A percentile compares a stretch with the other conserved stretches of the same genome.
Evolutionary conservation across 2,113 vertebrate genomes (phyloP).

Genomic region (Willisornis vidua): DNA sequence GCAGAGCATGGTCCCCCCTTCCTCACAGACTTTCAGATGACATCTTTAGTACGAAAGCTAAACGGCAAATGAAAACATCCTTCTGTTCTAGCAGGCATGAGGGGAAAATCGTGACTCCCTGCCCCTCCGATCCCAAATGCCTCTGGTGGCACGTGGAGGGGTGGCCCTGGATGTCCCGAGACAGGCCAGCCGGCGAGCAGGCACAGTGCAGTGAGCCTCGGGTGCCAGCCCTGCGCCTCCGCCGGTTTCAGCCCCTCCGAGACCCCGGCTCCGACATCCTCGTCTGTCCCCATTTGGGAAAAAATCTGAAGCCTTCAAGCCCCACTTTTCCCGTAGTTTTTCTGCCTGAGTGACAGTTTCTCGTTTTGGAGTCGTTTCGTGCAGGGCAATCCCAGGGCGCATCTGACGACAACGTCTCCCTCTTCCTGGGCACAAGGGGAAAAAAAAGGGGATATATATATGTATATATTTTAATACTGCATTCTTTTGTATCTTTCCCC

Average conservation of each 20-base stretch:
- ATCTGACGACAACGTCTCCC: neutral
- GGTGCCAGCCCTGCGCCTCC: neutral
- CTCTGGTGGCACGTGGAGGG: neutral
- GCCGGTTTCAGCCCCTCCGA: neutral
- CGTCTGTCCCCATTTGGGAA: neutral
- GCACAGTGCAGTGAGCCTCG: neutral
- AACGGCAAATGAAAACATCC: neutral
- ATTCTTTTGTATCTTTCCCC: slow-evolving; percentile 1
- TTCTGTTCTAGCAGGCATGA: neutral
- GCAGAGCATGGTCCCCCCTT: neutral
- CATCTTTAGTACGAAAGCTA: slow-evolving; percentile 55
- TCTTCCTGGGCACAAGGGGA: neutral
- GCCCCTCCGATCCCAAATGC: neutral
- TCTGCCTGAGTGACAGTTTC: neutral
- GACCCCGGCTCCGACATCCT: neutral
- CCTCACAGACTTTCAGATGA: slow-evolving; percentile 45
- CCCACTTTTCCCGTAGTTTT: neutral
- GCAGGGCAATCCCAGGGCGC: neutral
- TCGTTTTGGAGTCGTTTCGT: neutral
- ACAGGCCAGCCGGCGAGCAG: neutral
- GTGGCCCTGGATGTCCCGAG: neutral
- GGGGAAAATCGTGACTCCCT: neutral
- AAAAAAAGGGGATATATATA: neutral
- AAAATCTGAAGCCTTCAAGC: neutral
- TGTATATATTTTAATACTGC: slow-evolving; percentile 39